Evolutionary conservation across 2,113 vertebrate genomes (phyloP).

Genomic region (Upupa epops): DNA sequence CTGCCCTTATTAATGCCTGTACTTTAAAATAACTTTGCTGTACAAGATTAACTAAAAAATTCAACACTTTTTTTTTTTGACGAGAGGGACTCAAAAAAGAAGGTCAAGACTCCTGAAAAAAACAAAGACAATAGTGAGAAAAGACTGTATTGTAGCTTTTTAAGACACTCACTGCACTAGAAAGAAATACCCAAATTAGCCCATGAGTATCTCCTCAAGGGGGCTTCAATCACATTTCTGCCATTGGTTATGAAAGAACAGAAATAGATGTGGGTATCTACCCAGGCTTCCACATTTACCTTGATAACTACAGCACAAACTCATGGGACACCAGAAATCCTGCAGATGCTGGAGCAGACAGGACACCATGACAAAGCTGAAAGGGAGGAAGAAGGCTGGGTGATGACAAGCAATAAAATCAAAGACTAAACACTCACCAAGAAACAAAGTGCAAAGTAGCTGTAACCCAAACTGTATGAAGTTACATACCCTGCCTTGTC

Average conservation of each 20-base stretch:
- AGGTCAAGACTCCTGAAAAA: not conserved
- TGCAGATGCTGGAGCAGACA: accelerated
- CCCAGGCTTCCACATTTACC: not conserved
- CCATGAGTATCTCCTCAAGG: not conserved
- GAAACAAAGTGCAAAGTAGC: not conserved
- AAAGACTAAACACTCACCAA: not conserved
- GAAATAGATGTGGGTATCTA: not conserved
- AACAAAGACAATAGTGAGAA: not conserved
- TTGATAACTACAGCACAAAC: not conserved
- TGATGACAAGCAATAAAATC: not conserved
- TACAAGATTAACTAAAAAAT: not conserved
- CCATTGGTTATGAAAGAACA: not conserved
- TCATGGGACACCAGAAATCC: not conserved
- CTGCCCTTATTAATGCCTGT: not conserved
- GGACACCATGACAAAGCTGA: not conserved
- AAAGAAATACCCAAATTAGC: not conserved
- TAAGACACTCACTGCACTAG: not conserved
- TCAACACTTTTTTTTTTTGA: not conserved
- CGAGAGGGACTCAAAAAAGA: accelerated
- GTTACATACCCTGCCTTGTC: not conserved
- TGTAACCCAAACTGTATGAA: not conserved
- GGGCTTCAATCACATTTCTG: not conserved
- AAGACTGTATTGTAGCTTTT: not conserved
- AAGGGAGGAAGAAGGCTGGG: not conserved
- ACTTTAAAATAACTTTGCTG: not conserved